phyloP scores from a whole-genome alignment of 2,113 vertebrate genomes.

The Ptyas mucosa region DNA sequence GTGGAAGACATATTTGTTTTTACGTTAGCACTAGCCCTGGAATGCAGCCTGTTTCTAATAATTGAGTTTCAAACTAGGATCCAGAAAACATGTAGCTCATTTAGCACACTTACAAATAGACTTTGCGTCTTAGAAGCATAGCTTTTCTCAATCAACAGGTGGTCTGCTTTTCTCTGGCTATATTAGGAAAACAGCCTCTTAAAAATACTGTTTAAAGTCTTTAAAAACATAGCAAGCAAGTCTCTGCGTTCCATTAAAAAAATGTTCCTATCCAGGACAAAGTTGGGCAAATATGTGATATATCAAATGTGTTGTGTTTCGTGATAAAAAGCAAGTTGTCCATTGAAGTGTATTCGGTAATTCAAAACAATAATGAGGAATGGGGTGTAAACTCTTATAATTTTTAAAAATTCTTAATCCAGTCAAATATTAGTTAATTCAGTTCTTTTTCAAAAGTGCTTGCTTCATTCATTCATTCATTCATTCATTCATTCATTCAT shows the following conservation, averaged over 20 bases:
- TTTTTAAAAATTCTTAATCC: not conserved
- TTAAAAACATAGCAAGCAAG: not conserved
- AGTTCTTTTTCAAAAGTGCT: not conserved
- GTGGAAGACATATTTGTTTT: not conserved
- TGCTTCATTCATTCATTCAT: too few species aligned
- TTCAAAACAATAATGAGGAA: not conserved
- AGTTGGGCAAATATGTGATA: not conserved
- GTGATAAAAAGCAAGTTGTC: not conserved
- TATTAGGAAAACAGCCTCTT: not conserved
- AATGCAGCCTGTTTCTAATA: not conserved
- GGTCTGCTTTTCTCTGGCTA: not conserved
- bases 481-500: too few species aligned
- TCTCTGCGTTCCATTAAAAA: not conserved
- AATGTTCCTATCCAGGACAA: not conserved
- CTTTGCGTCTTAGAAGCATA: not conserved
- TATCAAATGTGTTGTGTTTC: not conserved
- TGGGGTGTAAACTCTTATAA: not conserved
- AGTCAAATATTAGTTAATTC: not conserved
- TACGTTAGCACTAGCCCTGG: not conserved
- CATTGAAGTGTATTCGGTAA: not conserved
- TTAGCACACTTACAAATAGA: not conserved
- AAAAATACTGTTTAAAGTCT: not conserved
- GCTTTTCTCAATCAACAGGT: not conserved
- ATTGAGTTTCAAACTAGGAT: not conserved
- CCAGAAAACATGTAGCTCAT: not conserved